phyloP scores from a whole-genome alignment of 2,888 invertebrate genomes.

The Troides oblongomaculatus region DNA sequence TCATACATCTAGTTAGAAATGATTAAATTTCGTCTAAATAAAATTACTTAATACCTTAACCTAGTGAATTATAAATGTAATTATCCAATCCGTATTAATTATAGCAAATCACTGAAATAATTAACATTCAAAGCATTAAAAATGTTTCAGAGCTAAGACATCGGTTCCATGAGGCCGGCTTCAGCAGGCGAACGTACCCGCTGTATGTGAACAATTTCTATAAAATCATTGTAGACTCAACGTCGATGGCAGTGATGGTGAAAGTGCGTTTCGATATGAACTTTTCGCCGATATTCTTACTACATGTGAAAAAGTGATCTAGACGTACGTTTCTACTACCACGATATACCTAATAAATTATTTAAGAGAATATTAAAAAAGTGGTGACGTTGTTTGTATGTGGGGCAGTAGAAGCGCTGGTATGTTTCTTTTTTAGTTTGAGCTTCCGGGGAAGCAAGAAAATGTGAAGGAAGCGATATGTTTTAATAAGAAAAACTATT shows the following conservation, averaged over 20 bases:
- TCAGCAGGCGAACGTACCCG: slow-evolving; percentile 69
- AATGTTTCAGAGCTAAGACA: slow-evolving; percentile 65
- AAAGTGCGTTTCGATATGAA: background rate
- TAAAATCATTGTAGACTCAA: slow-evolving; percentile 36
- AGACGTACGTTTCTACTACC: background rate
- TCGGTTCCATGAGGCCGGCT: slow-evolving; percentile 73
- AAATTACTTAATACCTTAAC: too few relatives aligned
- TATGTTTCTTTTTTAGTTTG: too few relatives aligned
- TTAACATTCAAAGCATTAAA: background rate
- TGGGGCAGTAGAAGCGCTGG: too few relatives aligned
- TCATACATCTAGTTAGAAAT: too few relatives aligned
- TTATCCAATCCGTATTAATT: background rate
- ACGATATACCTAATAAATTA: background rate
- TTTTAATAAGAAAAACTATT: too few relatives aligned
- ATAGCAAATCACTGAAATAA: background rate
- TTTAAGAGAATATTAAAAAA: too few relatives aligned
- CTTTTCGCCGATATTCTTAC: background rate
- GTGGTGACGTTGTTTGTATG: too few relatives aligned
- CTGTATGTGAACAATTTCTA: slow-evolving; percentile 65
- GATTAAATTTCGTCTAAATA: too few relatives aligned
- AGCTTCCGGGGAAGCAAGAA: too few relatives aligned
- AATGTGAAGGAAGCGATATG: too few relatives aligned
- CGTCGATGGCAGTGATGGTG: background rate
- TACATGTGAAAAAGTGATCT: background rate
- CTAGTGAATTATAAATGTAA: too few relatives aligned